Evolutionary conservation across 2,797 vertebrate species (phyloP).

Genomic region (Sebastes hubbsi): DNA sequence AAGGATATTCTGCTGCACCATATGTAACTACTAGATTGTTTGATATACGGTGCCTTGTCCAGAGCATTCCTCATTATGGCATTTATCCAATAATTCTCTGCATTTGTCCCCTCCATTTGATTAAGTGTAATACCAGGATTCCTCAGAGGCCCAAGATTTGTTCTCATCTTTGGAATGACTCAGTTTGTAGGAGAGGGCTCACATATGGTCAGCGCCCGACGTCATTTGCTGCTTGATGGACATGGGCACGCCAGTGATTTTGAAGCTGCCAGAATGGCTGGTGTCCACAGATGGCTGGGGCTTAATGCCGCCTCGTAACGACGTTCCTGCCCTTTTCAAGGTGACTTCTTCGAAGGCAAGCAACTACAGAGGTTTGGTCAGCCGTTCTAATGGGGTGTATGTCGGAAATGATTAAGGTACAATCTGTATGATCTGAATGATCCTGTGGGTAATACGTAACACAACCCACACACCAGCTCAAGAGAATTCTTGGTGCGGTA

Average conservation of each 20-base stretch:
- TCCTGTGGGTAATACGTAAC: not conserved
- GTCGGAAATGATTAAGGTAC: not conserved
- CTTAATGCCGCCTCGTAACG: slow-evolving; percentile 63
- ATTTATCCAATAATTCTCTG: slow-evolving; percentile 6
- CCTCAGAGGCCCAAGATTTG: slow-evolving; percentile 39
- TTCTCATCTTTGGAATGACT: slow-evolving; percentile 52
- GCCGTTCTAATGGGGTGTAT: not conserved
- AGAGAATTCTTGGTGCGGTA: not conserved
- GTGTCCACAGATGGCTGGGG: slow-evolving; percentile 76
- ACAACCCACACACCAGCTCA: not conserved
- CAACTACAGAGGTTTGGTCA: slow-evolving; percentile 11
- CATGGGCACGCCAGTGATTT: slow-evolving; percentile 58
- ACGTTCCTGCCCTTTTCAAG: slow-evolving; percentile 69
- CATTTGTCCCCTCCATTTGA: slow-evolving; percentile 44
- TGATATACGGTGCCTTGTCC: not conserved
- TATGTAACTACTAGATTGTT: not conserved
- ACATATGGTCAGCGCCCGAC: slow-evolving; percentile 66
- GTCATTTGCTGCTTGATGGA: slow-evolving; percentile 72
- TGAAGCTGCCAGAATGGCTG: slow-evolving; percentile 64
- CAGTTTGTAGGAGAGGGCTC: slow-evolving; percentile 51
- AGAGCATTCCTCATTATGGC: slow-evolving; percentile 29
- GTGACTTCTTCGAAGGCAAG: slow-evolving; percentile 59
- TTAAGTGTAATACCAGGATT: slow-evolving; percentile 38
- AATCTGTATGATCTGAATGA: slow-evolving; percentile 6
- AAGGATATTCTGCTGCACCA: not conserved